These are phyloP conservation scores for Nudaria mundana DNA, from an alignment of 2,888 invertebrate genomes.

Conservation along the genomic window DNA sequence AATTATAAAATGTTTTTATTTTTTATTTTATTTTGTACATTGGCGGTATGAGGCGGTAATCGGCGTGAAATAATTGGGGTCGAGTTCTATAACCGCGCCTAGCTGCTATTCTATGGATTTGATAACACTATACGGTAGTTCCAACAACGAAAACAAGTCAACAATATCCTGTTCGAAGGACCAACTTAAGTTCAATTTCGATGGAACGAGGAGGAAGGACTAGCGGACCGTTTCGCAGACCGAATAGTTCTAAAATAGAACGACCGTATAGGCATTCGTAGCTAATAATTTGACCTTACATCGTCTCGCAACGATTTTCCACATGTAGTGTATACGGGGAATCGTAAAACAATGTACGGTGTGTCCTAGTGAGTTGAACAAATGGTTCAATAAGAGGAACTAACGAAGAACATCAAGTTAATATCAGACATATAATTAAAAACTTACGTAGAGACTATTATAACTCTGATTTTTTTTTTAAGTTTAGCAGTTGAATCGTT, in stretches of 20 bases:
- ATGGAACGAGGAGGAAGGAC: no score
- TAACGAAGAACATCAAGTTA: conserved; percentile 79
- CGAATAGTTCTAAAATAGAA: not conserved
- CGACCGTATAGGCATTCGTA: not conserved
- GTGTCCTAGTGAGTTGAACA: conserved; percentile 36
- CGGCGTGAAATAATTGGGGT: conserved; percentile 35
- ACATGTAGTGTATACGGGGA: conserved; percentile 40
- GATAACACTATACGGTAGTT: not conserved
- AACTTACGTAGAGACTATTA: conserved; percentile 78
- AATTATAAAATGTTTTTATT: conserved; percentile 58
- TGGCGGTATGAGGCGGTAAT: conserved; percentile 45
- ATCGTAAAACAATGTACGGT: conserved; percentile 46
- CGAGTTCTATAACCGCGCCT: conserved; percentile 26
- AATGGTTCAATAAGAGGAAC: conserved; percentile 50
- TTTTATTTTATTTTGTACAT: conserved; percentile 50
- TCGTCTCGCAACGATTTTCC: conserved; percentile 21
- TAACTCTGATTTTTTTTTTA: conserved; percentile 64
- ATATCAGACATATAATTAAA: conserved; percentile 80
- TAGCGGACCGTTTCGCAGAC: not conserved
- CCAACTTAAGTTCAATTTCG: not conserved
- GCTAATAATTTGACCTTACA: conserved; percentile 16
- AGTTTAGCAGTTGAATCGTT: conserved; percentile 62
- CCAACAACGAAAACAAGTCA: not conserved
- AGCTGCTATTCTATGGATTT: conserved; percentile 8
- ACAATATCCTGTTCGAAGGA: not conserved